These are phyloP conservation scores for Chymomyza fuscimana DNA, from an alignment of 2,888 invertebrate genomes.

Conservation along the genomic window DNA sequence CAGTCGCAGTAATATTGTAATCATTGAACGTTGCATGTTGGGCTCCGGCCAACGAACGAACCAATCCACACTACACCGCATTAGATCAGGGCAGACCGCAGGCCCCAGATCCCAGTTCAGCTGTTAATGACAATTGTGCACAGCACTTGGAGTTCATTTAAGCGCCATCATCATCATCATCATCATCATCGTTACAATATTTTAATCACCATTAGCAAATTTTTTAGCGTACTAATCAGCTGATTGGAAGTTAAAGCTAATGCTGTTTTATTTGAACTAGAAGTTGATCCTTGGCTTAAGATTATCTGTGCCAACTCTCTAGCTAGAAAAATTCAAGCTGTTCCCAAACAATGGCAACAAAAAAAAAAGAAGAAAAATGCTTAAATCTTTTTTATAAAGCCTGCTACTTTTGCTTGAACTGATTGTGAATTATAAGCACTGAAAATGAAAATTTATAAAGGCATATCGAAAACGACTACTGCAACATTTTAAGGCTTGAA, in stretches of 20 bases:
- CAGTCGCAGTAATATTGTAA: background rate
- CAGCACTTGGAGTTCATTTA: background rate
- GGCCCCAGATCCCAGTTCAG: background rate
- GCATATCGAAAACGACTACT: too few relatives aligned
- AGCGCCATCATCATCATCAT: background rate
- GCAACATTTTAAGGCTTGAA: too few relatives aligned
- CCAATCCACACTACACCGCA: too few relatives aligned
- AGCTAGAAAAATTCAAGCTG: too few relatives aligned
- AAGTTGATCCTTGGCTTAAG: background rate
- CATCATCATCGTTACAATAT: background rate
- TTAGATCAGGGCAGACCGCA: too few relatives aligned
- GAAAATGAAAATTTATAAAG: too few relatives aligned
- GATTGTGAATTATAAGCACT: too few relatives aligned
- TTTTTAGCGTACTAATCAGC: background rate
- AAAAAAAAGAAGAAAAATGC: too few relatives aligned
- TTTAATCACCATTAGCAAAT: background rate
- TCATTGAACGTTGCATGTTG: background rate
- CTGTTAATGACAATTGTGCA: background rate
- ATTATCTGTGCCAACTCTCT: too few relatives aligned
- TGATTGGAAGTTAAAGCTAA: background rate
- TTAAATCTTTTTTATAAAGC: too few relatives aligned
- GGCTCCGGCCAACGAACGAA: background rate
- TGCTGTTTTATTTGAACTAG: background rate
- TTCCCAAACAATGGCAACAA: too few relatives aligned
- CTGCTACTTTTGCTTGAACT: too few relatives aligned